These are phyloP conservation scores for Morone chrysops DNA, from an alignment of 2,113 vertebrate species.

Conservation along the genomic window DNA sequence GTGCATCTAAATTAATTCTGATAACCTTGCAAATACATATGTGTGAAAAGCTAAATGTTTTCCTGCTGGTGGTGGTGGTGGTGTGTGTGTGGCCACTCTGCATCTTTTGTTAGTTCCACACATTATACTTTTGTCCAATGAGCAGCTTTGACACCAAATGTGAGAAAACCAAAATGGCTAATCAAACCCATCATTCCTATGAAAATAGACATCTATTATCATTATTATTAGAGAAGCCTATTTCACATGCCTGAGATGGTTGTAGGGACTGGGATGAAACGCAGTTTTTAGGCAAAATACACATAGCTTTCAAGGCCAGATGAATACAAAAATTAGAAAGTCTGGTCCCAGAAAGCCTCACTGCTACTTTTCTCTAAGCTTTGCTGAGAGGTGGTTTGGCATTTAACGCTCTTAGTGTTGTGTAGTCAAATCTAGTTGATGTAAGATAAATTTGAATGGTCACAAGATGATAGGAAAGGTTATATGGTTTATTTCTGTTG, in stretches of 20 bases:
- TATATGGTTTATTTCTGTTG: background rate
- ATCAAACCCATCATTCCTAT: slow-evolving; percentile 48
- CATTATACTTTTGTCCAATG: slow-evolving; percentile 19
- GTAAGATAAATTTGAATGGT: background rate
- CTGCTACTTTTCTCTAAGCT: background rate
- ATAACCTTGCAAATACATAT: slow-evolving; percentile 54
- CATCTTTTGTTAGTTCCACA: slow-evolving; percentile 13
- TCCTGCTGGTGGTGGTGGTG: slow-evolving; percentile 15
- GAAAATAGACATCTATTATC: slow-evolving; percentile 46
- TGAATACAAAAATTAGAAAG: background rate
- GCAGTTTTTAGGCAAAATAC: slow-evolving; percentile 4
- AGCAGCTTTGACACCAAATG: slow-evolving; percentile 39
- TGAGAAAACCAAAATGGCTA: slow-evolving; percentile 51
- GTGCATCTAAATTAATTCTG: slow-evolving; percentile 62
- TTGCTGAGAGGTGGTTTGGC: background rate
- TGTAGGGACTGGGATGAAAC: background rate
- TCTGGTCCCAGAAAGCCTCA: background rate
- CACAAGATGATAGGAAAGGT: background rate
- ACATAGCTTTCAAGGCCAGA: slow-evolving; percentile 32
- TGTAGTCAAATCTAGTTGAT: background rate
- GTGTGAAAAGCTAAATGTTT: slow-evolving; percentile 36
- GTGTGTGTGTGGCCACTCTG: slow-evolving; percentile 2
- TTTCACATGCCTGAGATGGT: slow-evolving; percentile 3
- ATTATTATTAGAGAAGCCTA: slow-evolving; percentile 31
- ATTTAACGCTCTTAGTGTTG: background rate